phyloP scores from a whole-genome alignment of 2,113 vertebrate genomes.

The Genyomyrus donnyi region DNA sequence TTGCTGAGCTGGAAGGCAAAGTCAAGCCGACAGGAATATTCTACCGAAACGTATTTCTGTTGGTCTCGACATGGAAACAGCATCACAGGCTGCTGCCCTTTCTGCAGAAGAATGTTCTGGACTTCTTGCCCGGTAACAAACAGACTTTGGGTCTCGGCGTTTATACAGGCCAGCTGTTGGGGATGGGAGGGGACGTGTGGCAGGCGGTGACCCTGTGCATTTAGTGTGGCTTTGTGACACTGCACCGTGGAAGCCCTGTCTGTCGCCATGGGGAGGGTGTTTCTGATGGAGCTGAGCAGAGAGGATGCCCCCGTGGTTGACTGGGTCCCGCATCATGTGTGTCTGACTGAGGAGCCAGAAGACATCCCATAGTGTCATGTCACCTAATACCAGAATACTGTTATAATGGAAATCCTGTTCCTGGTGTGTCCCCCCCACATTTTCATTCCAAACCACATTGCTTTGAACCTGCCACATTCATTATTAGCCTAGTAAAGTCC shows the following conservation, averaged over 20 bases:
- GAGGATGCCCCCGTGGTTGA: background rate
- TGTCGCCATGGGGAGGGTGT: background rate
- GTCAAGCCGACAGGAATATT: background rate
- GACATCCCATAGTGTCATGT: background rate
- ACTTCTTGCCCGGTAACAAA: background rate
- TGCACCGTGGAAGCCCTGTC: background rate
- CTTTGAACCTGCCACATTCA: too few relatives aligned
- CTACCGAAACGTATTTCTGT: background rate
- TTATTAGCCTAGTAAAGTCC: background rate
- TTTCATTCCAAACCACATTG: too few relatives aligned
- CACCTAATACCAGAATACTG: background rate
- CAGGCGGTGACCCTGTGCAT: background rate
- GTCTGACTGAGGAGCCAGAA: background rate
- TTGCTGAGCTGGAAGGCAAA: background rate
- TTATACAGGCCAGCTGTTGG: background rate
- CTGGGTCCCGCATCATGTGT: background rate
- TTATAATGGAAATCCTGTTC: background rate
- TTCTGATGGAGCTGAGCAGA: background rate
- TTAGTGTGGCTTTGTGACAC: background rate
- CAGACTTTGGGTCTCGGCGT: background rate
- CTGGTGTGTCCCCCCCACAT: too few relatives aligned
- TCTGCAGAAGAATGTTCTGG: background rate
- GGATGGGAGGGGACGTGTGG: background rate
- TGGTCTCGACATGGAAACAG: background rate
- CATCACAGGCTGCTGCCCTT: background rate